Base-by-base conservation (phyloP, 2,888 invertebrate genomes). In the Pterostichus niger region DNA sequence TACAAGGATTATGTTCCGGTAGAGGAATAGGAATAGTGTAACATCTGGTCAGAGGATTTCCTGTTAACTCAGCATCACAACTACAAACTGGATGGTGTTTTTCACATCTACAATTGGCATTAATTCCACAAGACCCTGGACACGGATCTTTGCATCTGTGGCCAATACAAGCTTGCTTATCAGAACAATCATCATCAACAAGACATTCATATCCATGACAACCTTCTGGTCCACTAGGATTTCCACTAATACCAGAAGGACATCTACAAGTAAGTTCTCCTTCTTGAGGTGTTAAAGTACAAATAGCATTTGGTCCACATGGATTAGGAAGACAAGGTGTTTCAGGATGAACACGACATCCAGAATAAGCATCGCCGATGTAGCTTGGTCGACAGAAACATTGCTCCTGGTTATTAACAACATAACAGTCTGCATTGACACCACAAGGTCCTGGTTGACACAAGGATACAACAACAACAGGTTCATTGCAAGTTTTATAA, bases 391-490 rank as follows among this genome's bases (percentile, higher is more conserved):
- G 93, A 87, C 97, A 97, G 89, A 94, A 96, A 89, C 97, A 97
- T 89, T 95, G 94, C 89, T 97, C 97, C 87, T 94, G 93, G 87
- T 96, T 96, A 83, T 94, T 94, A 68, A 94, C 92, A 5, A 96
- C 95, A 87, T 96, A 96, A 88, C 97, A 97, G 88, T 96, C 96
- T 9, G 96, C 94, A 88, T 97, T 96, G 15, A 91, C 89, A 33
- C 96, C 96, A 89, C 97, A 97, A 0, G 96, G 96, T 9, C 96
- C 96, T 9, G 96, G 96, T 88, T 93, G 93, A 87, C 96, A 97
- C 9, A 96, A 90, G 35, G 86, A 84, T 6, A 93, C 91, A 84
- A 92, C 90, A 84, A 93, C 91, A 44, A 93, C 88, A 85, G 92
- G 92, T 88, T 91, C 93, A 78, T 92, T 91, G 87, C 97, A 97